These are phyloP conservation scores for Lydus trimaculatus DNA, from an alignment of 2,888 invertebrate genomes.

Conservation along the genomic window DNA sequence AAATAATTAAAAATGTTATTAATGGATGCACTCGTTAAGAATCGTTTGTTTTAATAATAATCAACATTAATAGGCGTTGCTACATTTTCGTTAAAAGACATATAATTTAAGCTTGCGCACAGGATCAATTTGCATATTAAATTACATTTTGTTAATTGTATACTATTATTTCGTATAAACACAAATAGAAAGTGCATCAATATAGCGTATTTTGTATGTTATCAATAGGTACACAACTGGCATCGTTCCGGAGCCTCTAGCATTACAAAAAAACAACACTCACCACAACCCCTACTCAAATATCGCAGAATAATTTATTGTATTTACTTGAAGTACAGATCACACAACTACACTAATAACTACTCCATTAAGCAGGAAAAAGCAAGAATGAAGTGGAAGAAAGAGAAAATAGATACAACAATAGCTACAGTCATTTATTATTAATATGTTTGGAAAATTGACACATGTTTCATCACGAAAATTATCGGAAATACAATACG, in stretches of 20 bases:
- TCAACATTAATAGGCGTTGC: neutral
- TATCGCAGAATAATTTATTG: constrained; percentile 1
- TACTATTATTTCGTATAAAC: constrained; percentile 45
- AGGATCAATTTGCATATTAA: constrained; percentile 51
- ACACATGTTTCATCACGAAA: neutral
- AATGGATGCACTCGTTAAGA: constrained; percentile 7
- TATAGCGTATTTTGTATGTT: neutral
- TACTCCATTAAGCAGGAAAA: neutral
- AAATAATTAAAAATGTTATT: neutral
- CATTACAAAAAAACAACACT: neutral
- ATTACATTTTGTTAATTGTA: constrained; percentile 43
- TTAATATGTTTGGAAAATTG: constrained; percentile 6
- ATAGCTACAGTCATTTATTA: neutral
- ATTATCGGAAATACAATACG: neutral
- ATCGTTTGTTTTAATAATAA: neutral
- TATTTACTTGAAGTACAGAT: neutral
- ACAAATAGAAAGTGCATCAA: constrained; percentile 37
- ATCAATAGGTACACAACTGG: neutral
- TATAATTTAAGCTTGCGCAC: constrained; percentile 43
- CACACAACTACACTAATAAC: neutral
- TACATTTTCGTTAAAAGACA: neutral
- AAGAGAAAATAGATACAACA: neutral
- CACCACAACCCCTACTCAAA: neutral
- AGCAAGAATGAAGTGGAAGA: neutral
- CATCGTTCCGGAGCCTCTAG: neutral